phyloP scores from a whole-genome alignment of 2,888 invertebrate species.

The Plebejus argus region DNA sequence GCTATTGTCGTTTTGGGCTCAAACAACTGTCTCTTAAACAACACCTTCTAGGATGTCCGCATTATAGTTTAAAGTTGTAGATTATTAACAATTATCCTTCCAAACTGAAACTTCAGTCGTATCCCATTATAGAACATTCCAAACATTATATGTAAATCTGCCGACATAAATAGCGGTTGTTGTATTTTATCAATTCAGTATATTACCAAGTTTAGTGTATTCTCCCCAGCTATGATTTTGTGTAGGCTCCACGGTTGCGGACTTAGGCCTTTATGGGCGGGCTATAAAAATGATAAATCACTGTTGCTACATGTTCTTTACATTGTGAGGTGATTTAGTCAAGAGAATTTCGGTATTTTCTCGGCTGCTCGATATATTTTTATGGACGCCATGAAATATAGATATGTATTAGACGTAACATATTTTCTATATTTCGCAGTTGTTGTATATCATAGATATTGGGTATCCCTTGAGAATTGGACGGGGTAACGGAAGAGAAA shows the following conservation, averaged over 20 bases:
- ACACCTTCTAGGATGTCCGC: too few species aligned
- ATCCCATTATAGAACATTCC: not conserved
- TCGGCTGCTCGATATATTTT: conserved; percentile 16
- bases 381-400: conserved; percentile 6
- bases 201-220: conserved; percentile 53
- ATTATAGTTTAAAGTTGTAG: too few species aligned
- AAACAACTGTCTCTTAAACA: too few species aligned
- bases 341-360: conserved; percentile 31
- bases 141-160: conserved; percentile 13
- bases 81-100: not conserved
- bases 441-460: not conserved
- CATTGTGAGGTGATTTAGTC: conserved; percentile 42
- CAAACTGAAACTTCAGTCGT: not conserved
- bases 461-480: not conserved
- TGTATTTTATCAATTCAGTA: conserved; percentile 27
- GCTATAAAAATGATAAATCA: conserved; percentile 78
- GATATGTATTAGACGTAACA: conserved; percentile 14
- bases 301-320: conserved; percentile 53
- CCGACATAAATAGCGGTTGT: conserved; percentile 11
- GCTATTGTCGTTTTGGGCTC: too few species aligned
- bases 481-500: not conserved
- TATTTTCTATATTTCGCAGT: conserved; percentile 18
- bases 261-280: conserved; percentile 69
- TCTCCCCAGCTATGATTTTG: conserved; percentile 66
- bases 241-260: conserved; percentile 73